Conservation (phyloP, 2,113 vertebrate genomes). For the Hemiscyllium ocellatum region DNA sequence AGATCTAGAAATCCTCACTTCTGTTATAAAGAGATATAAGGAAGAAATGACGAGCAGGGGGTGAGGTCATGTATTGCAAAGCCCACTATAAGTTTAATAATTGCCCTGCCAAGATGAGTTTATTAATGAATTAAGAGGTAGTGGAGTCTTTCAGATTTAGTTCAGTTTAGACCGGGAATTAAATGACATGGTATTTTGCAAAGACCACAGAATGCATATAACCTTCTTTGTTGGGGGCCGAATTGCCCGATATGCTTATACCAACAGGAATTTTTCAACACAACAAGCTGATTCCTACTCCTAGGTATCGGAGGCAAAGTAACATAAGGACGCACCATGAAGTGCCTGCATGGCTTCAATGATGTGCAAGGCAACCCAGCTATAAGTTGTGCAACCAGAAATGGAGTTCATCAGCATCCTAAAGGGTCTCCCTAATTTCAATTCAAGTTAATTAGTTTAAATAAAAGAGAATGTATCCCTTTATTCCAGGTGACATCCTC, state of each 20-base stretch:
- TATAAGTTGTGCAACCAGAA: neutral
- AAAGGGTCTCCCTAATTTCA: neutral
- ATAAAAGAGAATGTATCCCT: neutral
- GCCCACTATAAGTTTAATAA: neutral
- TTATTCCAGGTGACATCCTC: conserved; percentile 14
- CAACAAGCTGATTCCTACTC: neutral
- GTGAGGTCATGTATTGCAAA: neutral
- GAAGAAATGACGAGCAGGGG: neutral
- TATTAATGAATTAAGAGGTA: neutral
- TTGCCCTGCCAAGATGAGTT: too few relatives aligned
- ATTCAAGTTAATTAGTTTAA: neutral
- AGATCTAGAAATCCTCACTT: neutral
- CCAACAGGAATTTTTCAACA: neutral
- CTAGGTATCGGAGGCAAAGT: neutral
- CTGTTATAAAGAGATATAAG: neutral
- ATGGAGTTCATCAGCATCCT: neutral
- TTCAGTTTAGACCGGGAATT: neutral
- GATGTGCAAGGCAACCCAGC: too few relatives aligned
- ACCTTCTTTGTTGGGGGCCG: neutral
- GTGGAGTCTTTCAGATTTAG: neutral
- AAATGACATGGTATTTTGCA: neutral
- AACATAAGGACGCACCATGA: neutral
- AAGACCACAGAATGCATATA: neutral
- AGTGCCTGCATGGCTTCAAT: neutral
- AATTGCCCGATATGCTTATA: neutral